phyloP scores from a whole-genome alignment of 2,113 vertebrate genomes.

The Tetrao urogallus region DNA sequence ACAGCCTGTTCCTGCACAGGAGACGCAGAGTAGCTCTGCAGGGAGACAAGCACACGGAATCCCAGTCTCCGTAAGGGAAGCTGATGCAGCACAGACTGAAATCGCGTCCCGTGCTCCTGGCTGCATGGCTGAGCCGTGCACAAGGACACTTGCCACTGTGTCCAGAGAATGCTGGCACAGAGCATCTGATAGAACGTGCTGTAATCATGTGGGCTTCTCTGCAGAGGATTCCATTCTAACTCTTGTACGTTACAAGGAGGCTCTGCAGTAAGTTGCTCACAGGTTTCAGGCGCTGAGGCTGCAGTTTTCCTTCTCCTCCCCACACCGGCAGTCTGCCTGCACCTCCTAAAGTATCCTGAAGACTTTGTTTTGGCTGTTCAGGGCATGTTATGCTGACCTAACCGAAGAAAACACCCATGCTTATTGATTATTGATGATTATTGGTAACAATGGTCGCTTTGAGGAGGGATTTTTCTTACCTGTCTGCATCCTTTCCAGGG shows the following conservation, averaged over 20 bases:
- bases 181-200: not conserved
- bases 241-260: not conserved
- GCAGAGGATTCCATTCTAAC: not conserved
- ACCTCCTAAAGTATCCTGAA: not conserved
- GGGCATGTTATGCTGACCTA: not conserved
- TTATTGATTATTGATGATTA: not conserved
- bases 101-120: not conserved
- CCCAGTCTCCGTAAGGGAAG: not conserved
- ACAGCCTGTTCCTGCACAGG: not conserved
- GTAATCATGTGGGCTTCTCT: not conserved
- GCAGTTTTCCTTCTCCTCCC: not conserved
- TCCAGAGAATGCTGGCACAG: not conserved
- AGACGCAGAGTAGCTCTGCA: not conserved
- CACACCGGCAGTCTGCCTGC: accelerated
- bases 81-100: not conserved
- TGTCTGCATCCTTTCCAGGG: not conserved
- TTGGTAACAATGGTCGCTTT: no score
- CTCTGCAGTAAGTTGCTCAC: not conserved
- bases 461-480: not conserved
- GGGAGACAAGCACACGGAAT: not conserved
- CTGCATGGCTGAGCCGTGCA: not conserved
- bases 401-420: not conserved
- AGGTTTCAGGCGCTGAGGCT: not conserved
- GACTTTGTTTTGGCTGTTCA: not conserved
- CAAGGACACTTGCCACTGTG: not conserved